Evolutionary conservation across 2,888 invertebrate species (phyloP).

Genomic region (Pollenia angustigena): DNA sequence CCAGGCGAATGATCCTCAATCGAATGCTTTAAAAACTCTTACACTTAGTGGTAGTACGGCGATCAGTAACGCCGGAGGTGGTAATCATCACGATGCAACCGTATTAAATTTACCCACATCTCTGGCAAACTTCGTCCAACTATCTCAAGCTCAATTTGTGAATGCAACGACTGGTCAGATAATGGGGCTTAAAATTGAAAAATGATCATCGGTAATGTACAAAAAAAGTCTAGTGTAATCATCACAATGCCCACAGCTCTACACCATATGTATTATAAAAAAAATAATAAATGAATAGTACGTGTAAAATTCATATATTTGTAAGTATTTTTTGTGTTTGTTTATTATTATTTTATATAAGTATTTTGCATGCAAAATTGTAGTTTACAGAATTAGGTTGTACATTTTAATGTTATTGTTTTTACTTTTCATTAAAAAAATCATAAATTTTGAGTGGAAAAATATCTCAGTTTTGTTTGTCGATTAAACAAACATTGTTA

Average conservation of each 20-base stretch:
- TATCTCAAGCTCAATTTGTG: slow-evolving; percentile 82
- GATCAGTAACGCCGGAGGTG: slow-evolving; percentile 2
- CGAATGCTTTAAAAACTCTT: slow-evolving; percentile 75
- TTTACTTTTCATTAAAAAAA: not conserved
- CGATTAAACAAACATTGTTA: slow-evolving; percentile 28
- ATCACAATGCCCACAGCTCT: not conserved
- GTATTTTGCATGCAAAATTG: slow-evolving; percentile 1
- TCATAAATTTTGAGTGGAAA: not conserved
- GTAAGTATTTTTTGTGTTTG: slow-evolving; percentile 32
- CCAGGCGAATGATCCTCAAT: slow-evolving; percentile 76
- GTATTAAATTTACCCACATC: slow-evolving; percentile 81
- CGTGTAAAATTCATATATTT: not conserved
- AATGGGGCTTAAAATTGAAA: slow-evolving; percentile 82
- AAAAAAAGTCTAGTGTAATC: slow-evolving; percentile 26
- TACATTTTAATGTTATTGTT: not conserved
- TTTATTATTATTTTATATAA: slow-evolving; percentile 1
- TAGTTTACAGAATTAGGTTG: slow-evolving; percentile 5
- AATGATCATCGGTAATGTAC: slow-evolving; percentile 75
- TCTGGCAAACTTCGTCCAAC: slow-evolving; percentile 81
- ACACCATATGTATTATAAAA: slow-evolving; percentile 11
- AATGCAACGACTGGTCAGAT: slow-evolving; percentile 79
- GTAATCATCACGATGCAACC: slow-evolving; percentile 79
- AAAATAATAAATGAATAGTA: slow-evolving; percentile 19
- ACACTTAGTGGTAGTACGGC: slow-evolving; percentile 50
- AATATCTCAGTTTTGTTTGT: slow-evolving; percentile 21